A percentile compares a stretch with the other conserved stretches of the same genome.
Evolutionary conservation across 2,113 vertebrate genomes (phyloP).

Genomic region (Atlantisia rogersi): DNA sequence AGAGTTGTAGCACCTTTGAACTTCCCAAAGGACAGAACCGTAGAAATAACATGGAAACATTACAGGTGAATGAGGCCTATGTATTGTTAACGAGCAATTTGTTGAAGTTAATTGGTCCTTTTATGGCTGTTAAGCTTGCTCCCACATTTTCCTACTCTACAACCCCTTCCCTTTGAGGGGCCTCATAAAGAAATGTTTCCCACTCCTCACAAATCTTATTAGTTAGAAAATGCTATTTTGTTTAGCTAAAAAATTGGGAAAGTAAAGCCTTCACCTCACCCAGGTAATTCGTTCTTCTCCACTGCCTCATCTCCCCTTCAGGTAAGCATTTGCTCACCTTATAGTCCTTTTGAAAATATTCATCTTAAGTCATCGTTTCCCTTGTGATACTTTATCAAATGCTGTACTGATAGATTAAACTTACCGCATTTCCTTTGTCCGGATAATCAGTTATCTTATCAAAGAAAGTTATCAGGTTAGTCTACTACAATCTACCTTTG

Average conservation of each 20-base stretch:
- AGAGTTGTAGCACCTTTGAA: neutral
- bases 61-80: neutral
- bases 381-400: conserved; percentile 38
- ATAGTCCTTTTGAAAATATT: conserved; percentile 1
- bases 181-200: neutral
- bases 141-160: neutral
- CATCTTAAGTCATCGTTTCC: neutral
- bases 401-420: conserved; percentile 17
- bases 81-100: neutral
- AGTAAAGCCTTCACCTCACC: neutral
- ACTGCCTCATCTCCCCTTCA: neutral
- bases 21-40: neutral
- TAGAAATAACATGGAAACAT: neutral
- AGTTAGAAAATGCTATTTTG: neutral
- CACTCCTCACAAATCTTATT: neutral
- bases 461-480: conserved; percentile 16
- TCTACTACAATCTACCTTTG: conserved; percentile 2
- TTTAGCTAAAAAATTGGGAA: neutral
- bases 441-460: conserved; percentile 37
- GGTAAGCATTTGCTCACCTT: neutral
- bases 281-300: neutral
- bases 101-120: neutral
- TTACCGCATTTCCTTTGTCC: conserved; percentile 3
- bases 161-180: neutral
- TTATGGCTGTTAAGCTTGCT: neutral